A percentile compares a stretch with the other conserved stretches of the same genome.
Conservation (phyloP, 2,113 vertebrate species). For the Anhinga anhinga region DNA sequence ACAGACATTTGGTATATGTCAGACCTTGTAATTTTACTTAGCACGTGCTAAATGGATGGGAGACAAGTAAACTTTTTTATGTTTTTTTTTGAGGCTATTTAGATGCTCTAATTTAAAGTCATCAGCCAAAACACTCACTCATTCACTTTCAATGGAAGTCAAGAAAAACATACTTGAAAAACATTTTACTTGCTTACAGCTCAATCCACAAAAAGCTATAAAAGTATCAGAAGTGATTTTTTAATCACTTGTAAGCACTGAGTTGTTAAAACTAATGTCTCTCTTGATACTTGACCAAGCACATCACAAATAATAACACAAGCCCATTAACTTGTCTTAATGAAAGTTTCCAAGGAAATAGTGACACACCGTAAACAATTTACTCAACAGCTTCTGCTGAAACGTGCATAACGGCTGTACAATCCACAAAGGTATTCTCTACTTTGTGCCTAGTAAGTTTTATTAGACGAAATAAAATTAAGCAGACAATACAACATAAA, state of each 20-base stretch:
- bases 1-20: background rate
- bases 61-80: background rate
- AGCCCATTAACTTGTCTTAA: slow-evolving; percentile 43
- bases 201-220: background rate
- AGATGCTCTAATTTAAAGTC: background rate
- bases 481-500: background rate
- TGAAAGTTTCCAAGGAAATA: slow-evolving; percentile 35
- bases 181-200: background rate
- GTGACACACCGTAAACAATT: background rate
- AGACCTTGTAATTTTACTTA: background rate
- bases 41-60: background rate
- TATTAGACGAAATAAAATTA: background rate
- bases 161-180: background rate
- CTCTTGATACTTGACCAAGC: slow-evolving; percentile 34
- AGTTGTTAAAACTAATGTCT: slow-evolving; percentile 31
- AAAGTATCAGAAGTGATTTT: slow-evolving; percentile 26
- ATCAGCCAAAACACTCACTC: background rate
- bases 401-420: background rate
- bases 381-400: background rate
- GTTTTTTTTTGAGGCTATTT: background rate
- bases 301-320: slow-evolving; percentile 34
- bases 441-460: background rate
- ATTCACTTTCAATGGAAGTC: background rate
- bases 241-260: background rate
- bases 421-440: background rate